Evolutionary conservation across 2,888 invertebrate species (phyloP), one percentile per base, ranked within the genome.

Genomic region (Toxonevra muliebris): DNA sequence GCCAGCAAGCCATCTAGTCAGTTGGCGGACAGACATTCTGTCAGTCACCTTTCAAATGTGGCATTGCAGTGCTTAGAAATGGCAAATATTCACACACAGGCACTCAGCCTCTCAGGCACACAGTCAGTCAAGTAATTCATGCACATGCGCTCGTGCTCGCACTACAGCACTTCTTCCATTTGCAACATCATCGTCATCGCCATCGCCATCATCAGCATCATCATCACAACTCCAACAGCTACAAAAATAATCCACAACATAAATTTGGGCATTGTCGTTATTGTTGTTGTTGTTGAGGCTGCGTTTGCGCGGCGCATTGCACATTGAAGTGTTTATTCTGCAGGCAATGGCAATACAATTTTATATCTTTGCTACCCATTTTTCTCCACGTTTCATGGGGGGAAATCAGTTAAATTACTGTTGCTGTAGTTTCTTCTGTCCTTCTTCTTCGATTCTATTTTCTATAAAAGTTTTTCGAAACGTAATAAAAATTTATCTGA

Each of bases 291-390:
- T 48, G 48, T 48, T 48, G 15, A n/a, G 30, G 30, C 30, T 30
- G 30, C 30, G 30, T 30, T 30, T 30, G 30, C 30, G 30, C 30
- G 7, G 30, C 30, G 7, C 30, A 30, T 7, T 30, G 30, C 2
- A 30, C 30, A 30, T 30, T 30, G 30, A 30, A 30, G 30, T 30
- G 30, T 30, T 30, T 71, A 69, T 72, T 72, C 73, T 65, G 73
- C 75, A 72, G 59, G 67, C 74, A 75, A 73, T 75, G 76, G 74
- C 76, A 78, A 80, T 81, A 79, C 80, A 81, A 80, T 78, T 80
- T 80, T 81, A 81, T 79, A 77, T 76, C 75, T 69, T 67, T 74
- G 80, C 80, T 81, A 81, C 80, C 81, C 72, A 71, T 66, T 68
- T 70, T 30, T 30, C 30, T 30, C 7, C 30, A 30, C 30, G 30